phyloP scores from a whole-genome alignment of 2,113 vertebrate species.

The Oplegnathus fasciatus region DNA sequence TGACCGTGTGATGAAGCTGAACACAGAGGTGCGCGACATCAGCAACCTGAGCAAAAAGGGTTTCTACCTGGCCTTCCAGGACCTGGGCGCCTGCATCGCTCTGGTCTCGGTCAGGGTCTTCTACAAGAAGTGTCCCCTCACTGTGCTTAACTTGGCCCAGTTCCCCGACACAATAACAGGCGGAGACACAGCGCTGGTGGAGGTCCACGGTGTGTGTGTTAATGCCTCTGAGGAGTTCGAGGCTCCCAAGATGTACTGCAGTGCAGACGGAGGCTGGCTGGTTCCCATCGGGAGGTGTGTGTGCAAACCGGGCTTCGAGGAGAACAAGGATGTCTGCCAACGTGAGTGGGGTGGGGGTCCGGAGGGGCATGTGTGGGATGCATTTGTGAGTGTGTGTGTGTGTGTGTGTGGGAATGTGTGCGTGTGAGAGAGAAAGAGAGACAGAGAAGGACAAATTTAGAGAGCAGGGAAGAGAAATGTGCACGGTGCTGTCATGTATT shows the following conservation, averaged over 20 bases:
- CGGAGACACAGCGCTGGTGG: conserved; percentile 88
- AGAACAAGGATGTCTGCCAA: conserved; percentile 86
- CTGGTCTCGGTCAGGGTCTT: conserved; percentile 88
- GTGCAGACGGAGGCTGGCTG: conserved; percentile 89
- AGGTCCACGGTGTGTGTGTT: conserved; percentile 87
- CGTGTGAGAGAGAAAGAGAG: neutral
- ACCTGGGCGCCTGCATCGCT: conserved; percentile 88
- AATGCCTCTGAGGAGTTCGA: conserved; percentile 89
- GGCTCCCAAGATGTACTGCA: conserved; percentile 89
- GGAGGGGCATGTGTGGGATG: conserved; percentile 16
- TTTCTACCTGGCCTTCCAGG: conserved; percentile 90
- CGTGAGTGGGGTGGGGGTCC: conserved; percentile 79
- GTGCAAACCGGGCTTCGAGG: conserved; percentile 89
- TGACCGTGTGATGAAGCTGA: conserved; percentile 89
- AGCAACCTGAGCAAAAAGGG: conserved; percentile 88
- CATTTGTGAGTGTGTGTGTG: neutral
- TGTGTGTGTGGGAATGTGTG: conserved; percentile 26
- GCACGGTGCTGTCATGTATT: neutral
- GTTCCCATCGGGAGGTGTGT: conserved; percentile 89
- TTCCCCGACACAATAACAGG: conserved; percentile 89
- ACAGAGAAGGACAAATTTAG: conserved; percentile 7
- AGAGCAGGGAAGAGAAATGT: neutral
- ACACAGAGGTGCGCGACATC: conserved; percentile 89
- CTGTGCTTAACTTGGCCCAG: conserved; percentile 86
- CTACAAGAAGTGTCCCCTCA: conserved; percentile 89